These are phyloP conservation scores for Corythucha ciliata DNA, from an alignment of 2,888 invertebrate species.

Conservation along the genomic window DNA sequence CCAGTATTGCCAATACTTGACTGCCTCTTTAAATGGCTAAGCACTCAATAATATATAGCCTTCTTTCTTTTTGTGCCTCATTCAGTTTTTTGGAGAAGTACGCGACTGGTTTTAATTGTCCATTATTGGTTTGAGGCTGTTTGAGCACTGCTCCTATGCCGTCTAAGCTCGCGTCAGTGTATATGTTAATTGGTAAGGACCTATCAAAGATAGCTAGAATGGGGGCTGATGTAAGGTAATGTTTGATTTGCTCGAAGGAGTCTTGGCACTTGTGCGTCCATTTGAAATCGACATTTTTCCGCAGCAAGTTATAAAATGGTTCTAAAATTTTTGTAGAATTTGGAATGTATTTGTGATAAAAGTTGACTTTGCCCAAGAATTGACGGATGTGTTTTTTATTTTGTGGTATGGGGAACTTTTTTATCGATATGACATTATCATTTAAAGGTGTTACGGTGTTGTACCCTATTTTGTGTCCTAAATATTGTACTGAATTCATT, in stretches of 20 bases:
- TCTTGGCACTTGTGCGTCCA: slow-evolving; percentile 2
- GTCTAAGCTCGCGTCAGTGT: too few relatives aligned
- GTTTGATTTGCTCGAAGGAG: neutral
- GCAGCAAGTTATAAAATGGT: slow-evolving; percentile 9
- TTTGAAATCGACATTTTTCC: neutral
- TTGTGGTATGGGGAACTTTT: neutral
- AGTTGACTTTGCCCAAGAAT: slow-evolving; percentile 11
- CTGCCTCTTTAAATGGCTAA: too few relatives aligned
- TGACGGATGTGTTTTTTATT: slow-evolving; percentile 12
- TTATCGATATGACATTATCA: slow-evolving; percentile 9
- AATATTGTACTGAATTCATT: neutral
- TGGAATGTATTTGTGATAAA: slow-evolving; percentile 14
- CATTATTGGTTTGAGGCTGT: too few relatives aligned
- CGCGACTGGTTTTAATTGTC: too few relatives aligned
- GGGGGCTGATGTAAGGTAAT: neutral
- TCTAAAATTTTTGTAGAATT: slow-evolving; percentile 1
- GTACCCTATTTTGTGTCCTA: slow-evolving; percentile 11
- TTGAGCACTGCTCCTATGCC: too few relatives aligned
- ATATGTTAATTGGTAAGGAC: too few relatives aligned
- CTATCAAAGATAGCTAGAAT: slow-evolving; percentile 7
- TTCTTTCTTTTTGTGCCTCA: too few relatives aligned
- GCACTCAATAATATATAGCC: too few relatives aligned
- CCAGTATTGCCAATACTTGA: too few relatives aligned
- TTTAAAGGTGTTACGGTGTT: slow-evolving; percentile 8
- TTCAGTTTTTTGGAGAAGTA: too few relatives aligned